phyloP scores from a whole-genome alignment of 2,888 invertebrate genomes.

The Poecilus cupreus region DNA sequence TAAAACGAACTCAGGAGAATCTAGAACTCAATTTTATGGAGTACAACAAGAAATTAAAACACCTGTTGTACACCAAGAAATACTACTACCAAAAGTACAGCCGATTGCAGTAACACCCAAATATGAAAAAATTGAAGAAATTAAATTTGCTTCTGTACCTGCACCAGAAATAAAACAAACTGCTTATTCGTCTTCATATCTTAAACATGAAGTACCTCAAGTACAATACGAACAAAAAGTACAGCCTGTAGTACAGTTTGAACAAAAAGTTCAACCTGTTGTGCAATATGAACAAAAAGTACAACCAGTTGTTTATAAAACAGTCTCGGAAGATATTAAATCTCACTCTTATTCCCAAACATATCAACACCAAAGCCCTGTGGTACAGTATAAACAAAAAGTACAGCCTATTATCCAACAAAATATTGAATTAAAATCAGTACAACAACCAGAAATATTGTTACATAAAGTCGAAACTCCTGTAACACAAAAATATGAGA shows the following conservation, averaged over 20 bases:
- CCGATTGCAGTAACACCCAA: not conserved
- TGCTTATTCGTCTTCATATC: not conserved
- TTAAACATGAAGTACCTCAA: not conserved
- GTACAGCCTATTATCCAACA: conserved; percentile 10
- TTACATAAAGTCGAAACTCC: not conserved
- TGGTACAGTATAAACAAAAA: conserved; percentile 20
- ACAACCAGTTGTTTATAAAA: conserved; percentile 39
- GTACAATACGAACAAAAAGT: not conserved
- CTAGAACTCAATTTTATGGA: conserved; percentile 6
- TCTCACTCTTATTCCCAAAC: not conserved
- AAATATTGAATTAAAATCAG: not conserved
- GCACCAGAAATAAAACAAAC: conserved; percentile 6
- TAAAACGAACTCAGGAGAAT: not conserved
- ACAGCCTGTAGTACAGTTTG: conserved; percentile 7
- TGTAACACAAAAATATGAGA: conserved; percentile 31
- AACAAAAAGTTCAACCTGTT: conserved; percentile 36
- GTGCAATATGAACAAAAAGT: conserved; percentile 42
- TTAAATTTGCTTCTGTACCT: not conserved
- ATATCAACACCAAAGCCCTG: conserved; percentile 11
- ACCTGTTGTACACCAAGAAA: not conserved
- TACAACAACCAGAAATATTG: not conserved
- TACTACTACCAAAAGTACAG: not conserved
- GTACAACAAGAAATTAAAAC: conserved; percentile 35
- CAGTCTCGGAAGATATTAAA: not conserved
- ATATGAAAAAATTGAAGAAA: not conserved